Base-by-base conservation (phyloP, 2,113 vertebrate species). In the Prinia subflava region DNA sequence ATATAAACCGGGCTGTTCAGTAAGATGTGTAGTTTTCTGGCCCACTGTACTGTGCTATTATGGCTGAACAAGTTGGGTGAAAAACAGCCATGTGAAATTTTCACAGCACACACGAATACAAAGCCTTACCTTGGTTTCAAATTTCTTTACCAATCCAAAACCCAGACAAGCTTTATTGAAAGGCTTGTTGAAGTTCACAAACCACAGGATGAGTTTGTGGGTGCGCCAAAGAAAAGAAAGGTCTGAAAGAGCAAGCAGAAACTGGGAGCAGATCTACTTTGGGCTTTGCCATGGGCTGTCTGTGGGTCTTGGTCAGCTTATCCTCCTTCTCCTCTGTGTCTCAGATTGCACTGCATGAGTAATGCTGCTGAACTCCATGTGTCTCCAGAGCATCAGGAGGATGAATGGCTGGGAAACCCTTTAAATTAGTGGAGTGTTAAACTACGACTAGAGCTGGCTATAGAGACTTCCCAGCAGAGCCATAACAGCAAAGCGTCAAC, bases 81-180 rank as follows among this genome's bases (percentile, higher is more conserved):
- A 94, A 92, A 92, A 60, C 27, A 81, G 46, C 50, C 68, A 74
- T 65, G 55, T 78, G 90, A 92, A 89, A 84, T 78, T 92, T 93
- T 87, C 83, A 46, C 65, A 89, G 73, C 77, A 89, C 49, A 62
- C 81, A 92, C 62, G 78, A 89, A 31, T 74, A 84, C 87, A 89
- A 91, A 94, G 81, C 64, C 62, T 82, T 84, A 73, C 86, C 73
- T 96, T 5, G 65, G 92, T 90, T 94, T 97, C 92, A 90, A 56
- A 81, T 96, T 93, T 95, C 92, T 93, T 78, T 42, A 90, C 80
- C 69, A 73, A 93, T 79, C 86, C 73, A 84, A 94, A 93, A 83
- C 80, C 69, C 92, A 96, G 93, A 83, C 83, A 93, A 92, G 80
- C 68, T 92, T 81, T 82, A 81, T 24, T 94, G 83, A 93, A 93